Percentiles rank a stretch among this genome's conserved stretches.
Evolutionary conservation across 92 coral and sea anemone genomes (phyloP).

Genomic region (Metridium senile): DNA sequence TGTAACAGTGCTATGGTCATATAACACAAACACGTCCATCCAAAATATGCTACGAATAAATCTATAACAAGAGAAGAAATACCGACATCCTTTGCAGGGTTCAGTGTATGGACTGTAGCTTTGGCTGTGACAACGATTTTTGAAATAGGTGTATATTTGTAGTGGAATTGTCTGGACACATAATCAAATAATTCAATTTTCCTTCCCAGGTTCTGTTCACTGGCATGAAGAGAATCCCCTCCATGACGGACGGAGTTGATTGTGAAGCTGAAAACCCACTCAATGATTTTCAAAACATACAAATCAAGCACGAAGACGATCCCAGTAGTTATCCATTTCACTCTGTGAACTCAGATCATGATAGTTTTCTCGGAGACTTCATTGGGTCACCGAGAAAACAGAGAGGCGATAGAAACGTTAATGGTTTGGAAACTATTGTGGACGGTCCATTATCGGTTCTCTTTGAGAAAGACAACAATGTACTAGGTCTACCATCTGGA

Average conservation of each 20-base stretch:
- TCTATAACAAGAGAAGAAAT: too few relatives aligned
- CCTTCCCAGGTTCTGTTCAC: not conserved
- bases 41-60: too few relatives aligned
- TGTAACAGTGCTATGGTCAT: too few relatives aligned
- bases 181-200: too few relatives aligned
- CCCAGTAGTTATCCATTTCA: not conserved
- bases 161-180: too few relatives aligned
- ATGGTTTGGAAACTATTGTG: not conserved
- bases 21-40: too few relatives aligned
- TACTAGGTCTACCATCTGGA: not conserved
- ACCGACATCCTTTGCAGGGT: too few relatives aligned
- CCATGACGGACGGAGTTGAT: not conserved
- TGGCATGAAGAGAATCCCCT: not conserved
- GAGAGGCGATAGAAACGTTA: not conserved
- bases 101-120: too few relatives aligned
- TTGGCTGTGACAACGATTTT: too few relatives aligned
- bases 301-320: not conserved
- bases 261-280: not conserved
- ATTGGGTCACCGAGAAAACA: not conserved
- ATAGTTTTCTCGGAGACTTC: not conserved
- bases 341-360: not conserved
- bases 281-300: not conserved
- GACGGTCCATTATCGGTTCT: constrained; percentile 3
- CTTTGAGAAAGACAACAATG: not conserved
- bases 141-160: too few relatives aligned